Percentiles rank a stretch among this genome's conserved stretches.
Conservation (phyloP, 2,888 invertebrate genomes). For the Macroteleia sp. region DNA sequence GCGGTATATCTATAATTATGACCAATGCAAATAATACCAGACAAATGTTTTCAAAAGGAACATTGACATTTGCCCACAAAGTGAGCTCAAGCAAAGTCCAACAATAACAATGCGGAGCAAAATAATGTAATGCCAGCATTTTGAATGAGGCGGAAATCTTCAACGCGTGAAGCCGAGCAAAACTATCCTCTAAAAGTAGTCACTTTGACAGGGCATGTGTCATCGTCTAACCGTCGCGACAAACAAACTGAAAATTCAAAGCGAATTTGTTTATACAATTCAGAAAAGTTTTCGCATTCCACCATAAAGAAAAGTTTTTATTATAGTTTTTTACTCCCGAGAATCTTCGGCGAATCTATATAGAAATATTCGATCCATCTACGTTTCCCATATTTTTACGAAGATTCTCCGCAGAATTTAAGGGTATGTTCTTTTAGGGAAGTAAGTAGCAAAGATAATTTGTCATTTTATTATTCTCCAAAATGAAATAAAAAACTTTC, state of each 20-base stretch:
- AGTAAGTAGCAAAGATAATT: too few relatives aligned
- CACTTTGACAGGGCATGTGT: slow-evolving; percentile 39
- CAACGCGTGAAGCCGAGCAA: slow-evolving; percentile 35
- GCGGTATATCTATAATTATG: too few relatives aligned
- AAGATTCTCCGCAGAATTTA: too few relatives aligned
- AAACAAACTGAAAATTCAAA: slow-evolving; percentile 7
- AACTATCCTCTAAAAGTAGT: slow-evolving; percentile 56
- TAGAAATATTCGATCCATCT: too few relatives aligned
- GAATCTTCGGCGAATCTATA: too few relatives aligned
- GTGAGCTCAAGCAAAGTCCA: neutral
- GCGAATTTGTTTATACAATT: neutral
- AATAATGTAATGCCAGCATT: slow-evolving; percentile 14
- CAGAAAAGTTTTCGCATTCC: neutral
- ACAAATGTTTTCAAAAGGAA: slow-evolving; percentile 1
- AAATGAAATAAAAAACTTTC: too few relatives aligned
- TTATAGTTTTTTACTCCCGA: neutral
- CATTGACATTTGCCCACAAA: neutral
- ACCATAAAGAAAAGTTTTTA: too few relatives aligned
- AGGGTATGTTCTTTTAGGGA: too few relatives aligned
- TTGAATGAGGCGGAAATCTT: slow-evolving; percentile 41
- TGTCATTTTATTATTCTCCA: too few relatives aligned
- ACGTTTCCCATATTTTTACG: too few relatives aligned
- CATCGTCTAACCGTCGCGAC: slow-evolving; percentile 50
- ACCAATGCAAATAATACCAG: too few relatives aligned
- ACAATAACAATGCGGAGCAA: slow-evolving; percentile 38